Conservation (phyloP, 2,797 vertebrate genomes). For the Carcharodon carcharias region DNA sequence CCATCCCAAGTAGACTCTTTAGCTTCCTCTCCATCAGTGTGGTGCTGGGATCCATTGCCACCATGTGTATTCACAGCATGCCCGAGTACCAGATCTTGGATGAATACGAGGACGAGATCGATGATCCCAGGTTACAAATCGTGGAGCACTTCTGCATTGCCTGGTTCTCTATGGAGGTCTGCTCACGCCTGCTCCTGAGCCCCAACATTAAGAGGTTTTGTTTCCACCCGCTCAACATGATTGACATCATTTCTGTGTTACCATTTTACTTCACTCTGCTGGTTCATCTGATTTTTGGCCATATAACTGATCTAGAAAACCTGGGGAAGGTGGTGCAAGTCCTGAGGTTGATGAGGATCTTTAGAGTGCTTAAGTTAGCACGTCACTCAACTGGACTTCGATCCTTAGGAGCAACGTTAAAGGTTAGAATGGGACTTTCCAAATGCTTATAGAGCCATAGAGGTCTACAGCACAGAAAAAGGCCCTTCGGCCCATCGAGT, state of each 20-base stretch:
- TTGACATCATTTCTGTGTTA: conserved; percentile 82
- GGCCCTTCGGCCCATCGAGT: no score
- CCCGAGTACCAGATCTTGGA: conserved; percentile 81
- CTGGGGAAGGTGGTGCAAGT: conserved; percentile 87
- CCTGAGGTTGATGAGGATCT: conserved; percentile 88
- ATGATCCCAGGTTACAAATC: conserved; percentile 71
- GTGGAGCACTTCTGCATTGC: conserved; percentile 90
- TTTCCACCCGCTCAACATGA: conserved; percentile 83
- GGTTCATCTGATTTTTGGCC: conserved; percentile 68
- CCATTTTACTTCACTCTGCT: conserved; percentile 87
- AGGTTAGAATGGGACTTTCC: conserved; percentile 62
- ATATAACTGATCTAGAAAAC: conserved; percentile 70
- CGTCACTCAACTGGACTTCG: conserved; percentile 90
- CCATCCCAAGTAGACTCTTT: conserved; percentile 92
- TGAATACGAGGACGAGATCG: conserved; percentile 56
- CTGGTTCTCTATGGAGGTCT: conserved; percentile 96
- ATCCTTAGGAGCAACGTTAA: conserved; percentile 85
- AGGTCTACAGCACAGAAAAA: no score
- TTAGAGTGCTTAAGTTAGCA: conserved; percentile 88
- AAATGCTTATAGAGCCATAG: background rate
- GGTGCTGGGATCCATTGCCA: conserved; percentile 82
- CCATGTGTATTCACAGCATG: conserved; percentile 93
- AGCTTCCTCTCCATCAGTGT: conserved; percentile 86
- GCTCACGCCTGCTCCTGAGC: conserved; percentile 78
- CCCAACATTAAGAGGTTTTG: conserved; percentile 86